Percentiles rank a stretch among this genome's conserved stretches.
Conservation (phyloP, 2,113 vertebrate species). For the Sisor rabdophorus region DNA sequence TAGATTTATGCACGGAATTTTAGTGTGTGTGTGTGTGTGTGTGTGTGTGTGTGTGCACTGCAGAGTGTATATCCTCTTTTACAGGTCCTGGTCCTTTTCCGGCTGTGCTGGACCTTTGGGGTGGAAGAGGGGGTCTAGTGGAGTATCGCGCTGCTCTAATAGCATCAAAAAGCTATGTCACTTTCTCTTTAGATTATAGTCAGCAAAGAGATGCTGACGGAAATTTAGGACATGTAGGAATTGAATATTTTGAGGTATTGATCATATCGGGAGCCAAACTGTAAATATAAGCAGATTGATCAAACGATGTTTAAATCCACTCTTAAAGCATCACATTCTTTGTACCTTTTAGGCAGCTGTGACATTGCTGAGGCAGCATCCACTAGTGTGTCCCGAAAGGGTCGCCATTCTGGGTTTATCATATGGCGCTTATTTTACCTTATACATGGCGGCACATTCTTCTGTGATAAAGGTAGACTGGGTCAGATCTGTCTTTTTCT, state of each 20-base stretch:
- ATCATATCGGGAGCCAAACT: neutral
- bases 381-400: constrained; percentile 48
- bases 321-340: neutral
- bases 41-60: neutral
- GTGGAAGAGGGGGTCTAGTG: constrained; percentile 64
- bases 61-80: neutral
- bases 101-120: constrained; percentile 71
- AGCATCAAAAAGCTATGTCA: constrained; percentile 65
- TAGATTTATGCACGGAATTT: too few species aligned
- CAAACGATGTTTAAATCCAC: neutral
- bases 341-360: constrained; percentile 48
- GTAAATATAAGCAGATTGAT: neutral
- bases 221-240: constrained; percentile 42
- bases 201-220: constrained; percentile 12
- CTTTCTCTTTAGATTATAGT: constrained; percentile 66
- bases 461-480: constrained; percentile 45
- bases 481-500: neutral
- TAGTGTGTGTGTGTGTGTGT: too few species aligned
- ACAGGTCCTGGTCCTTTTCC: constrained; percentile 73
- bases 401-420: constrained; percentile 54
- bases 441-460: constrained; percentile 51
- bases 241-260: constrained; percentile 69
- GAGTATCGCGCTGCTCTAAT: constrained; percentile 69
- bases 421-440: constrained; percentile 48
- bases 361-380: constrained; percentile 48